Conservation (phyloP, 2,888 invertebrate species). For the Eurytoma californica region DNA sequence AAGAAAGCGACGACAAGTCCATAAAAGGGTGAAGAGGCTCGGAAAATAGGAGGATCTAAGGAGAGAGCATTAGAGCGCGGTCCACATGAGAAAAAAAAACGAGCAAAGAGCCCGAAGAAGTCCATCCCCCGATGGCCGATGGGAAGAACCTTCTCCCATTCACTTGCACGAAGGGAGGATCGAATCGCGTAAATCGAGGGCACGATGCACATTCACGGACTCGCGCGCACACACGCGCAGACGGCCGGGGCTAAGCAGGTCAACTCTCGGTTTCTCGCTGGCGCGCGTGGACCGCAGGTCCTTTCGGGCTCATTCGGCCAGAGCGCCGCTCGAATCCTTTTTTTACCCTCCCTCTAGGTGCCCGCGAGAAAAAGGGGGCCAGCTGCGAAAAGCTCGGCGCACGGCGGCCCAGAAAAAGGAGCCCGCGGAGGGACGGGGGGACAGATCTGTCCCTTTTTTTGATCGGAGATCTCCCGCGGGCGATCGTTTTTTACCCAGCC, state of each 20-base stretch:
- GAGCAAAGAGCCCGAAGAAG: not conserved
- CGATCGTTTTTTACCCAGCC: slow-evolving; percentile 74
- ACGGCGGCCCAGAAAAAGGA: slow-evolving; percentile 31
- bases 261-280: slow-evolving; percentile 55
- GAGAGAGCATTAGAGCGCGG: no score
- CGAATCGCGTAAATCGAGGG: slow-evolving; percentile 65
- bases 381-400: slow-evolving; percentile 72
- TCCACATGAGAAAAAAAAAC: slow-evolving; percentile 20
- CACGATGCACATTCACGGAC: slow-evolving; percentile 50
- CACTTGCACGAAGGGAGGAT: slow-evolving; percentile 55
- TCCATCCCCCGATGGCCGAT: slow-evolving; percentile 41
- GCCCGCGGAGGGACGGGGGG: slow-evolving; percentile 55
- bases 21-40: slow-evolving; percentile 50
- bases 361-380: slow-evolving; percentile 59
- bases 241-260: slow-evolving; percentile 61
- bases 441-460: slow-evolving; percentile 66
- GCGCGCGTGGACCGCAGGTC: slow-evolving; percentile 69
- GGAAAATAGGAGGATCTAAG: slow-evolving; percentile 29
- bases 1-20: slow-evolving; percentile 24
- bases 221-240: not conserved
- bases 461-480: slow-evolving; percentile 69
- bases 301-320: slow-evolving; percentile 73
- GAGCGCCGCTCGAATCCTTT: slow-evolving; percentile 69
- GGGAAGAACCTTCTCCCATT: slow-evolving; percentile 32
- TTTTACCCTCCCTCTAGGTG: slow-evolving; percentile 39